Conservation (phyloP, 2,888 invertebrate species). For the Caenorhabditis auriculariae region DNA sequence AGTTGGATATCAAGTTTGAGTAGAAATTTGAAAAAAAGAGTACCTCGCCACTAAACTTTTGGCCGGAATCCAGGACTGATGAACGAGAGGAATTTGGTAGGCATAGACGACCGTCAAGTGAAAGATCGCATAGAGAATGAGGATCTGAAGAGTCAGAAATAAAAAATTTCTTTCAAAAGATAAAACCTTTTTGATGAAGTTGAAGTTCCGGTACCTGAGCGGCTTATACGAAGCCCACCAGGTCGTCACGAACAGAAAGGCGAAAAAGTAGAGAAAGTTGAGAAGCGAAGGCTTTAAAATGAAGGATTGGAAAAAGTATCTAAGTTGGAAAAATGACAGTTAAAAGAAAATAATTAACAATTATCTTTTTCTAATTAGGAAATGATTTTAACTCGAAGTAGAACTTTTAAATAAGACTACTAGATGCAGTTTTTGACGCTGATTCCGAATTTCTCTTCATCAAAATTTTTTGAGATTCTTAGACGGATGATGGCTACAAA, state of each 20-base stretch:
- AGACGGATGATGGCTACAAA: no score
- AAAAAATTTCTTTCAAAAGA: background rate
- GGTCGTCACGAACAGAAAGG: slow-evolving; percentile 51
- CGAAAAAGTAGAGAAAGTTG: slow-evolving; percentile 51
- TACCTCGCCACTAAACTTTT: slow-evolving; percentile 40
- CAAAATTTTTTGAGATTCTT: no score
- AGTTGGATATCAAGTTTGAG: no score
- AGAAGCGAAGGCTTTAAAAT: slow-evolving; percentile 50
- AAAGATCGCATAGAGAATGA: slow-evolving; percentile 41
- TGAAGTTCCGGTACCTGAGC: slow-evolving; percentile 33
- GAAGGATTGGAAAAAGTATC: slow-evolving; percentile 5
- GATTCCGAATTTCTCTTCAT: no score
- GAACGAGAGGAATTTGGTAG: slow-evolving; percentile 57
- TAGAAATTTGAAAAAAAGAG: background rate
- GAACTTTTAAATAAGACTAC: background rate
- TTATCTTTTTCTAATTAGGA: no score
- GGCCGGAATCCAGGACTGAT: slow-evolving; percentile 36
- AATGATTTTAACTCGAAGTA: background rate
- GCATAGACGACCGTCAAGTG: slow-evolving; percentile 54
- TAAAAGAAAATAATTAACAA: background rate
- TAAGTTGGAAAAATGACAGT: background rate
- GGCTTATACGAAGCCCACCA: slow-evolving; percentile 61
- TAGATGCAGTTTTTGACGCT: background rate
- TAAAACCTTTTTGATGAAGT: slow-evolving; percentile 32
- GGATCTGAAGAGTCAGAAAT: slow-evolving; percentile 11